phyloP scores from a whole-genome alignment of 2,113 vertebrate species.

The Fulica atra region DNA sequence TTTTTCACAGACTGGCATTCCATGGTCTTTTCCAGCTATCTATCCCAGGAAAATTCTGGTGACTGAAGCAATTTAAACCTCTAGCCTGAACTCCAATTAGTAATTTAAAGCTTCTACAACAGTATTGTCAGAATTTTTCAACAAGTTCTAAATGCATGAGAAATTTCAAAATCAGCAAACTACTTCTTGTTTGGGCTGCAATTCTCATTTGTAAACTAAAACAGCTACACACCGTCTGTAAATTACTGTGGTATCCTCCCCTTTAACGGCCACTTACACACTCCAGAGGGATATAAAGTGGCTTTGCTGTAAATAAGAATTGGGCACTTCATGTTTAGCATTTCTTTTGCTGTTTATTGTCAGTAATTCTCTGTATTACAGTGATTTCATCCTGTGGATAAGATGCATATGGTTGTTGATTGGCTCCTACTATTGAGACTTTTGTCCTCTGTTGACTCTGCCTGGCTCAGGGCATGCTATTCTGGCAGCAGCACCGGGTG shows the following conservation, averaged over 20 bases:
- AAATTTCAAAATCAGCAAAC: background rate
- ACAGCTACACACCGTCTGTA: background rate
- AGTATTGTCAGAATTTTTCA: background rate
- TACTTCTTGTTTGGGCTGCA: background rate
- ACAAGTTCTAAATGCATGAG: background rate
- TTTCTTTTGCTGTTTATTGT: background rate
- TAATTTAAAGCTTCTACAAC: background rate
- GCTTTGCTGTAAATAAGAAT: background rate
- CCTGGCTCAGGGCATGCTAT: background rate
- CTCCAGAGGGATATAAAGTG: background rate
- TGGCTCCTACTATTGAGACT: background rate
- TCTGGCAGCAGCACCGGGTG: accelerated
- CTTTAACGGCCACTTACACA: background rate
- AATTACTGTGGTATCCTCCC: background rate
- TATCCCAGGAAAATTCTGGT: background rate
- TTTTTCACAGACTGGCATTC: background rate
- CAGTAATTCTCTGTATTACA: background rate
- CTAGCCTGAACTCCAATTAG: background rate
- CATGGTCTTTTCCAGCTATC: background rate
- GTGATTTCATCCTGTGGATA: background rate
- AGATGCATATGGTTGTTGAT: background rate
- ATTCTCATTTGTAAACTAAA: background rate
- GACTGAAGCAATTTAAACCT: background rate
- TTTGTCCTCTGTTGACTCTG: background rate
- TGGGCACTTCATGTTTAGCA: background rate